Evolutionary conservation across 2,888 invertebrate species (phyloP), one percentile per base, ranked within the genome.

Genomic region (Lasioglossum oenotherae): DNA sequence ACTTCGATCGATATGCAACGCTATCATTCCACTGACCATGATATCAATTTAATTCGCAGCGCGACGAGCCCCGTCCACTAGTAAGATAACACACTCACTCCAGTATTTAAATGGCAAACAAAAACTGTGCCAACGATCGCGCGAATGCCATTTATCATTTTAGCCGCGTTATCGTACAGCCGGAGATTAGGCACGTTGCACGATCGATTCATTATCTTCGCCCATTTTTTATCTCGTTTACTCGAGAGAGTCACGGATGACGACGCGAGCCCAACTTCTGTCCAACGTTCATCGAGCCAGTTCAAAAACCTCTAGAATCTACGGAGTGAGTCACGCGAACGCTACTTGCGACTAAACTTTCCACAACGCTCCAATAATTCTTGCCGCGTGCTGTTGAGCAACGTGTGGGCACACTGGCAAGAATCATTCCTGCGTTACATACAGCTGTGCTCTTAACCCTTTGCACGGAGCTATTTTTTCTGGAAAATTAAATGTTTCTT

Each of bases 151-250:
- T 77, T 74, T 74, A 64, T 78, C 64, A 44, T 57, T 4, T n/a
- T 19, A 35, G 67, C 23, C 14, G 35, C 12, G 57, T 80, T 82
- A 82, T 80, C 80, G 19, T 4, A 2, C 19, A 4, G n/a, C 16
- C 35, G 41, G n/a, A 72, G 80, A 83, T 80, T 83, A 83, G 57
- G 31, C 75, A 23, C 10, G 74, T 53, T 74, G 82, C 74, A 27
- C 82, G 82, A 83, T 83, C 80, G 72, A 80, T 83, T 75, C 19
- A 14, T 80, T 83, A 83, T 80, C 82, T 46, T 8, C 23, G 60
- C 4, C n/a, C 19, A 23, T 19, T 46, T 69, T 31, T 74, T 60
- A 69, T 80, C 31, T 38, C 31, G 14, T 4, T 23, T n/a, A 67
- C 35, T 67, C 49, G n/a, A 35, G 57, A 69, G 49, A 74, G 49